phyloP scores from a whole-genome alignment of 2,113 vertebrate genomes.

The Paraplagusia blochii region DNA sequence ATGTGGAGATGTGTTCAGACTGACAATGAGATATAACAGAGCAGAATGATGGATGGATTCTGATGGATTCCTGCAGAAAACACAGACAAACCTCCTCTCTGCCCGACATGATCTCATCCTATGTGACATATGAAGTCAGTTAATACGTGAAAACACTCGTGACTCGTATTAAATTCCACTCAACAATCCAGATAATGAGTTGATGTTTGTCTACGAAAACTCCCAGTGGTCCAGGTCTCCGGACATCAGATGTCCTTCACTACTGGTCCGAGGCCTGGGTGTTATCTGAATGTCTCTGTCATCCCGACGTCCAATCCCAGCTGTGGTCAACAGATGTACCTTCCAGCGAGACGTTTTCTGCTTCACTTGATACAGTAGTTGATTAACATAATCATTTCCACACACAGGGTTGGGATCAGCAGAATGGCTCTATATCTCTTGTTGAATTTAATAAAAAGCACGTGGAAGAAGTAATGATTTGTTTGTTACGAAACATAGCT shows the following conservation, averaged over 20 bases:
- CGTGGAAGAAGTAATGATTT: too few relatives aligned
- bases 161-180: slow-evolving; percentile 10
- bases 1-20: slow-evolving; percentile 52
- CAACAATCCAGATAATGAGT: slow-evolving; percentile 10
- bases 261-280: neutral
- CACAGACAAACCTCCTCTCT: slow-evolving; percentile 27
- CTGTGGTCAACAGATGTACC: too few relatives aligned
- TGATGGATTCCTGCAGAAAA: slow-evolving; percentile 42
- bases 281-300: too few relatives aligned
- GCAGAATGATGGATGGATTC: slow-evolving; percentile 43
- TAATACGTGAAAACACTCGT: slow-evolving; percentile 21
- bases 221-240: slow-evolving; percentile 3
- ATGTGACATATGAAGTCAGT: slow-evolving; percentile 43
- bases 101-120: slow-evolving; percentile 51
- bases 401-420: too few relatives aligned
- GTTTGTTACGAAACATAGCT: too few relatives aligned
- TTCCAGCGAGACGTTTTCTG: too few relatives aligned
- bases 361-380: too few relatives aligned
- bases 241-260: neutral
- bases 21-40: slow-evolving; percentile 55
- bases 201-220: slow-evolving; percentile 10
- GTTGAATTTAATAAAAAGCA: too few relatives aligned
- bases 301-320: too few relatives aligned
- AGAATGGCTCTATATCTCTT: too few relatives aligned
- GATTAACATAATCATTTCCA: too few relatives aligned